A percentile compares a stretch with the other conserved stretches of the same genome.
These are phyloP conservation scores for Styela clava DNA, from an alignment of 23 tunicate genomes.

Conservation along the genomic window DNA sequence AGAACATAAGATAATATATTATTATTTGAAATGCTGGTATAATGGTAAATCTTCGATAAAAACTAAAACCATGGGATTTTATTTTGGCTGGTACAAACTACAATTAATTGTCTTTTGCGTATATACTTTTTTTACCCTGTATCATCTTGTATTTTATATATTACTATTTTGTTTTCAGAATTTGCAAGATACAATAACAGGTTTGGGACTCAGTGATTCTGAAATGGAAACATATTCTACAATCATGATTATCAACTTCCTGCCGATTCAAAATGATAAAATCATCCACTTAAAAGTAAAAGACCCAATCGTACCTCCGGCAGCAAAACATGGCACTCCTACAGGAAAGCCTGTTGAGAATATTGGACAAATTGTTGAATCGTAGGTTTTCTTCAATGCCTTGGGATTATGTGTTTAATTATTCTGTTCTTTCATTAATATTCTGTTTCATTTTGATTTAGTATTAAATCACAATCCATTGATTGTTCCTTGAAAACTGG, in stretches of 20 bases:
- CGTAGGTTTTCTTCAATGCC: too few species aligned
- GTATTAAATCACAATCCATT: background rate
- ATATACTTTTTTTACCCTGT: too few species aligned
- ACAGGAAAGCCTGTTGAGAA: background rate
- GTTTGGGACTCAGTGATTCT: background rate
- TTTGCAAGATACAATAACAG: background rate
- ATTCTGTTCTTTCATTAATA: too few species aligned
- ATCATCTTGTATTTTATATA: too few species aligned
- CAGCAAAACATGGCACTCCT: conserved; percentile 8
- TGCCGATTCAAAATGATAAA: conserved; percentile 3
- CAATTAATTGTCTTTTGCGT: too few species aligned
- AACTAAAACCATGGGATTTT: too few species aligned
- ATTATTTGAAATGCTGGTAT: too few species aligned
- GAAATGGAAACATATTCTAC: background rate
- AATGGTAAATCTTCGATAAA: too few species aligned
- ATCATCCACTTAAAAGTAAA: conserved; percentile 23
- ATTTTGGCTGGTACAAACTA: too few species aligned
- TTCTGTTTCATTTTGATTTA: too few species aligned
- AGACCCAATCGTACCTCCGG: background rate
- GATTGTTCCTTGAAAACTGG: background rate
- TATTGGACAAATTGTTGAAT: conserved; percentile 40
- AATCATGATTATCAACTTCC: conserved; percentile 1
- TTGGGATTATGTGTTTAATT: too few species aligned
- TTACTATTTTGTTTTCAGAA: background rate
- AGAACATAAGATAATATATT: too few species aligned